Percentiles rank a stretch among this genome's conserved stretches.
Evolutionary conservation across 2,888 invertebrate genomes (phyloP).

Genomic region (Pammene aurita): DNA sequence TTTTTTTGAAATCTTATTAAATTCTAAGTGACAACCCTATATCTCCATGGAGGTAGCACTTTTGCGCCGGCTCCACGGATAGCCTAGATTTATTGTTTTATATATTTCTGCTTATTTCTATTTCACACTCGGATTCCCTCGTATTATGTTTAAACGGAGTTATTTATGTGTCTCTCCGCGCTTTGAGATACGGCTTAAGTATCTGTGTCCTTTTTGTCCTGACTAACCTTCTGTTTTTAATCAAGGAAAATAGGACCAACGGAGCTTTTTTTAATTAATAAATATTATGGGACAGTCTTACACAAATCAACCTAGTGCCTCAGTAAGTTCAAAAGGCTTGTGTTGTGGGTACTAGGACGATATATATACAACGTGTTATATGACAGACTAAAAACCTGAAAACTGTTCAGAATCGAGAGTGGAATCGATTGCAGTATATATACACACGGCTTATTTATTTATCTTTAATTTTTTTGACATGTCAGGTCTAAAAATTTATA

Average conservation of each 20-base stretch:
- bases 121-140: constrained; percentile 20
- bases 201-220: constrained; percentile 1
- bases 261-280: no score
- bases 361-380: no score
- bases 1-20: neutral
- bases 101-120: constrained; percentile 40
- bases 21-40: constrained; percentile 53
- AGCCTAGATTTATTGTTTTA: constrained; percentile 57
- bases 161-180: constrained; percentile 10
- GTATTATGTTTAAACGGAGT: constrained; percentile 19
- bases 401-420: no score
- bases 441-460: no score
- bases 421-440: no score
- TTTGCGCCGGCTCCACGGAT: constrained; percentile 51
- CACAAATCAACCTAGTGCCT: no score
- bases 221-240: neutral
- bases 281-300: no score
- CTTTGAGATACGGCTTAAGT: constrained; percentile 1
- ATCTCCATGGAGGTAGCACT: constrained; percentile 59
- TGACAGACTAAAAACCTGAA: no score
- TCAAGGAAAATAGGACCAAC: neutral
- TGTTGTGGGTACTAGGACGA: no score
- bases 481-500: no score
- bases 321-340: no score
- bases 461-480: no score